phyloP scores from a whole-genome alignment of 1,140 invertebrate genomes.

The Lepidurus packardi region DNA sequence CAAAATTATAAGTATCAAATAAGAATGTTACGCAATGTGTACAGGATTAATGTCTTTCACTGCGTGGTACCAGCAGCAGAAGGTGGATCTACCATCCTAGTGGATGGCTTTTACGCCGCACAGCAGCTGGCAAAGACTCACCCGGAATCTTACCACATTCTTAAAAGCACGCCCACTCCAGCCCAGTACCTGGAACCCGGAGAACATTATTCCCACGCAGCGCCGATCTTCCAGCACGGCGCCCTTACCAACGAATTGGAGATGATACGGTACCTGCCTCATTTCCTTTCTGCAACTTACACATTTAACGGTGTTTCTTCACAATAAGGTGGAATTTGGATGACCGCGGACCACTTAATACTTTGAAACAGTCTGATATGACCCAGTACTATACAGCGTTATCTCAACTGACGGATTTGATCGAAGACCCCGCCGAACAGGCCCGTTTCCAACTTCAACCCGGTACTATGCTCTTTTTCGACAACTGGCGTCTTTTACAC shows the following conservation, averaged over 20 bases:
- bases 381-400: conserved; percentile 57
- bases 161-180: conserved; percentile 46
- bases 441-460: conserved; percentile 57
- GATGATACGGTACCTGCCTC: conserved; percentile 49
- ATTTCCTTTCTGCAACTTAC: conserved; percentile 28
- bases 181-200: conserved; percentile 58
- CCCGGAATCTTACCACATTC: conserved; percentile 52
- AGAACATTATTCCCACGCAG: conserved; percentile 49
- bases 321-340: conserved; percentile 57
- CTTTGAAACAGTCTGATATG: conserved; percentile 49
- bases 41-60: conserved; percentile 61
- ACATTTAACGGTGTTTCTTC: neutral
- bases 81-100: conserved; percentile 62
- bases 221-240: conserved; percentile 52
- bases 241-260: conserved; percentile 47
- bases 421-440: conserved; percentile 49
- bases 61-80: conserved; percentile 54
- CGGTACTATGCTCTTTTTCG: conserved; percentile 61
- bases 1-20: neutral
- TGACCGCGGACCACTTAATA: conserved; percentile 57
- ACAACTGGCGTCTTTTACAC: conserved; percentile 70
- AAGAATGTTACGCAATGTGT: neutral
- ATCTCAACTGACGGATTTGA: conserved; percentile 51
- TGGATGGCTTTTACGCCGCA: conserved; percentile 63
- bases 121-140: conserved; percentile 49